Evolutionary conservation across 2,888 invertebrate species (phyloP).

Genomic region (Acronicta psi): DNA sequence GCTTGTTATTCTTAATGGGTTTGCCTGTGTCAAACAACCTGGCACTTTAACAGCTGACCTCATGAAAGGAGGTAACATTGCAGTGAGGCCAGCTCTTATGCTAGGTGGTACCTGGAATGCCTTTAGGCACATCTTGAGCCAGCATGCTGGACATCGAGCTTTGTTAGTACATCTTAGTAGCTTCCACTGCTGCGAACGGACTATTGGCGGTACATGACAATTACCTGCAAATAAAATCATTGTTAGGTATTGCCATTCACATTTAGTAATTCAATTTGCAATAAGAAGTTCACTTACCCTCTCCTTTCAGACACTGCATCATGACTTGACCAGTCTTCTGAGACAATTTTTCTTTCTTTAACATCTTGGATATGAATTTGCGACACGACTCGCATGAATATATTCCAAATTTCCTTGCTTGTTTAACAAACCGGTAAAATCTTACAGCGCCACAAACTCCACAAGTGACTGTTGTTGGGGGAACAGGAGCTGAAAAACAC

Average conservation of each 20-base stretch:
- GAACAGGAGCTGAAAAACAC: slow-evolving; percentile 83
- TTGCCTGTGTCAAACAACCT: slow-evolving; percentile 69
- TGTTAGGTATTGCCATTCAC: slow-evolving; percentile 10
- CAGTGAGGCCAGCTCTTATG: slow-evolving; percentile 91
- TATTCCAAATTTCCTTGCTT: slow-evolving; percentile 95
- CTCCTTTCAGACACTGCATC: slow-evolving; percentile 92
- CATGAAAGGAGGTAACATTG: slow-evolving; percentile 92
- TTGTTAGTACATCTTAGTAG: slow-evolving; percentile 91
- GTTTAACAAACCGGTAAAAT: slow-evolving; percentile 93
- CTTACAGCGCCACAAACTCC: slow-evolving; percentile 94
- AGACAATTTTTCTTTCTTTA: slow-evolving; percentile 91
- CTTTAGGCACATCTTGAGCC: slow-evolving; percentile 95
- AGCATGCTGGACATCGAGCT: slow-evolving; percentile 95
- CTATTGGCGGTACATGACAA: slow-evolving; percentile 92
- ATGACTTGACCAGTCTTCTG: slow-evolving; percentile 87
- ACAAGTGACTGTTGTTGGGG: slow-evolving; percentile 92
- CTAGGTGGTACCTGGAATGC: slow-evolving; percentile 93
- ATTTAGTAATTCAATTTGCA: slow-evolving; percentile 3
- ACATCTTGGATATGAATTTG: slow-evolving; percentile 95
- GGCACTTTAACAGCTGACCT: slow-evolving; percentile 72
- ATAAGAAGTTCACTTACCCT: slow-evolving; percentile 76
- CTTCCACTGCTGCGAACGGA: slow-evolving; percentile 92
- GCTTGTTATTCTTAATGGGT: slow-evolving; percentile 73
- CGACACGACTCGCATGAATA: slow-evolving; percentile 96
- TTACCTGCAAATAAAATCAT: slow-evolving; percentile 82